Percentiles rank a stretch among this genome's conserved stretches.
Conservation (phyloP, 2,888 invertebrate species). For the Teleiodes luculella region DNA sequence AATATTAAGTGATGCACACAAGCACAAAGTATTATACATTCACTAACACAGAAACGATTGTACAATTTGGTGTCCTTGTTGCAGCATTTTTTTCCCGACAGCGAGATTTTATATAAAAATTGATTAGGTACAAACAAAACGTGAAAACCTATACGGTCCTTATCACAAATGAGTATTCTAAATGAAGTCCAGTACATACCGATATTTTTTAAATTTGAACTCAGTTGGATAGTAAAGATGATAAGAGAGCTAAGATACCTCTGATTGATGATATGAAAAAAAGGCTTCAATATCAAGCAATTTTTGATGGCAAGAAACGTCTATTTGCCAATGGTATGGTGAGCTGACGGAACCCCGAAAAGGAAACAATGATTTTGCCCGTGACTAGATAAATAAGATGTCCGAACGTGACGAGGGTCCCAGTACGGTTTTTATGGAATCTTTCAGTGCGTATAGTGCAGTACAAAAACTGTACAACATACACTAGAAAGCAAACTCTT, state of each 20-base stretch:
- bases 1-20: too few species aligned
- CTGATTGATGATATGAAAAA: background rate
- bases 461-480: constrained; percentile 4
- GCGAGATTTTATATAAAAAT: too few species aligned
- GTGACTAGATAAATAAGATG: constrained; percentile 76
- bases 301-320: background rate
- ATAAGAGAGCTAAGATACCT: background rate
- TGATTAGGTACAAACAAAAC: too few species aligned
- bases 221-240: background rate
- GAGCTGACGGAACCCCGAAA: constrained; percentile 34
- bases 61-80: too few species aligned
- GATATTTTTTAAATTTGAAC: too few species aligned
- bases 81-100: too few species aligned
- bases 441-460: constrained; percentile 49
- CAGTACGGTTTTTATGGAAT: constrained; percentile 72
- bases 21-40: too few species aligned
- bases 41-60: too few species aligned
- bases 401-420: constrained; percentile 72
- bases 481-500: background rate
- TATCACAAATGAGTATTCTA: too few species aligned
- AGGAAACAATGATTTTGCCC: constrained; percentile 73
- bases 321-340: constrained; percentile 1
- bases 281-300: background rate
- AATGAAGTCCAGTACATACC: too few species aligned
- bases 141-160: too few species aligned